Evolutionary conservation across 2,113 vertebrate species (phyloP).

Genomic region (Mohoua ochrocephala): DNA sequence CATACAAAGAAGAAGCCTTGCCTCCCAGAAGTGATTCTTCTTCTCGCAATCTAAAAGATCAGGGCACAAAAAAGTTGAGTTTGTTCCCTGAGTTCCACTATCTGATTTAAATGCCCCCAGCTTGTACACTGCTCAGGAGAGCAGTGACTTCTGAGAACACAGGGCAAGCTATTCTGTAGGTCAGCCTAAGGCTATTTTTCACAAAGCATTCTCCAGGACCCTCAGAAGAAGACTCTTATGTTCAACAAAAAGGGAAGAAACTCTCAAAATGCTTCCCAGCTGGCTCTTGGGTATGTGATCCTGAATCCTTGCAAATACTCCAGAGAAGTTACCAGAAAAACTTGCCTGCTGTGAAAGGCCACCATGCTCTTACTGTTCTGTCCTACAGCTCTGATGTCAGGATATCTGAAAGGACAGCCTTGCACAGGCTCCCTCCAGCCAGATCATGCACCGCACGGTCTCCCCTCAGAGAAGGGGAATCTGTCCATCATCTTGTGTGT

Average conservation of each 20-base stretch:
- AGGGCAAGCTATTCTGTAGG: neutral
- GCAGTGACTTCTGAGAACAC: neutral
- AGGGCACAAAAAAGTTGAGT: neutral
- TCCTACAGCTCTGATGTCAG: neutral
- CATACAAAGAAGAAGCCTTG: neutral
- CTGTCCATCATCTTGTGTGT: neutral
- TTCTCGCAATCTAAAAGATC: neutral
- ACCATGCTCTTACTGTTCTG: neutral
- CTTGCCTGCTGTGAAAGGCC: neutral
- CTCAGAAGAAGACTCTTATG: neutral
- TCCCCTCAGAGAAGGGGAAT: neutral
- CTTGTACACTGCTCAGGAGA: neutral
- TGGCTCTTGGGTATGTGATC: neutral
- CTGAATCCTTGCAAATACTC: neutral
- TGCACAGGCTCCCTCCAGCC: neutral
- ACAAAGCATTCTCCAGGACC: neutral
- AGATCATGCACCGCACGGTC: accelerated
- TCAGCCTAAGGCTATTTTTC: neutral
- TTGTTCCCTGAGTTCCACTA: neutral
- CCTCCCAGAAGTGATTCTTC: neutral
- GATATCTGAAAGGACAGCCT: neutral
- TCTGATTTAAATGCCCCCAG: neutral
- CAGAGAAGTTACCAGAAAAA: neutral
- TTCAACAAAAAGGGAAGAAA: neutral
- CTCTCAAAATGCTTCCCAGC: neutral